Percentiles rank a stretch among this genome's conserved stretches.
Evolutionary conservation across 23 tunicate genomes (phyloP).

Genomic region (Styela clava): DNA sequence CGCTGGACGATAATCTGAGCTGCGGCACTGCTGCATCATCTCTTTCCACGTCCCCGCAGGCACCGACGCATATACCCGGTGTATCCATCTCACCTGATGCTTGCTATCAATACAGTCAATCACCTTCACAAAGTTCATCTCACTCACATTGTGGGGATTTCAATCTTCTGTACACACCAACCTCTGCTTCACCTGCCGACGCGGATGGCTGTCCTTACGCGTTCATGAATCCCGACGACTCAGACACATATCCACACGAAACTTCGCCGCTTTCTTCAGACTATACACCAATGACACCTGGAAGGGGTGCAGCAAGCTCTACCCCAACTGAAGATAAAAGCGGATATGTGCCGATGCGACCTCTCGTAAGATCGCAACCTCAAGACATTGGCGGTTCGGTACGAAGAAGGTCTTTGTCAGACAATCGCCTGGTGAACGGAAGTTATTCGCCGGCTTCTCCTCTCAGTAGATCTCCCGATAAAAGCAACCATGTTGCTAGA

Average conservation of each 20-base stretch:
- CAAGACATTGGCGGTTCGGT: conserved; percentile 46
- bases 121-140: conserved; percentile 30
- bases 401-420: neutral
- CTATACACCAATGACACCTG: conserved; percentile 49
- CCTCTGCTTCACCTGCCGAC: conserved; percentile 27
- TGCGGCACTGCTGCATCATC: conserved; percentile 49
- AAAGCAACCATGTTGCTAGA: conserved; percentile 19
- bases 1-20: conserved; percentile 61
- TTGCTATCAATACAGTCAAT: conserved; percentile 17
- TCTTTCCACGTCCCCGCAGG: conserved; percentile 55
- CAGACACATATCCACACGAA: conserved; percentile 2
- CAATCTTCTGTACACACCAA: conserved; percentile 2
- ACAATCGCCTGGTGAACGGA: neutral
- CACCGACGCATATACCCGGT: neutral
- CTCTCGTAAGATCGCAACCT: conserved; percentile 46
- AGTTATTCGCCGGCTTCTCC: conserved; percentile 28
- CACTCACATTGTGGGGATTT: conserved; percentile 28
- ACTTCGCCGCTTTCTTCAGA: conserved; percentile 9
- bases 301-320: neutral
- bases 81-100: conserved; percentile 3
- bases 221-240: neutral
- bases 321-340: neutral
- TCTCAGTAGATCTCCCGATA: conserved; percentile 41
- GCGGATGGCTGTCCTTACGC: neutral
- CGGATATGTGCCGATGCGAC: conserved; percentile 80